Conservation (phyloP, 2,888 invertebrate genomes). For the Phengaris arion region DNA sequence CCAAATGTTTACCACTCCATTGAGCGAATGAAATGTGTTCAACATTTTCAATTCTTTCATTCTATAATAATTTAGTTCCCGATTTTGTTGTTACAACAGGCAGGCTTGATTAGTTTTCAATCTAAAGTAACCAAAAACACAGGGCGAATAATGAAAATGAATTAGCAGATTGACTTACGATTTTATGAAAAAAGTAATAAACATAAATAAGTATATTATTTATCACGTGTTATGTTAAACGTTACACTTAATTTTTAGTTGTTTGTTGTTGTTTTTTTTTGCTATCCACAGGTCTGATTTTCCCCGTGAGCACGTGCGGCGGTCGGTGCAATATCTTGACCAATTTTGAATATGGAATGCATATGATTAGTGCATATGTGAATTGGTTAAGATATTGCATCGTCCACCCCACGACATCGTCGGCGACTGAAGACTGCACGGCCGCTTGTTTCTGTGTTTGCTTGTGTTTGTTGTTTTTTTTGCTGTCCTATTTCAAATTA, state of each 20-base stretch:
- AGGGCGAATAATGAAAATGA: no score
- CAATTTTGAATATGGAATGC: slow-evolving; percentile 64
- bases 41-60: no score
- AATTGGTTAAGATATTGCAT: slow-evolving; percentile 81
- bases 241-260: neutral
- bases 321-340: slow-evolving; percentile 77
- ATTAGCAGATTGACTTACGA: no score
- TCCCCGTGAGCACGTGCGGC: slow-evolving; percentile 55
- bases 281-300: slow-evolving; percentile 29
- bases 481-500: slow-evolving; percentile 12
- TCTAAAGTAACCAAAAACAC: no score
- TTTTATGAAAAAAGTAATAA: no score
- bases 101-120: no score
- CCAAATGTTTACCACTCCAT: no score
- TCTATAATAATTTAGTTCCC: no score
- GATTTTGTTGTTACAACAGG: no score
- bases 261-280: slow-evolving; percentile 21
- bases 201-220: neutral
- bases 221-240: neutral
- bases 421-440: slow-evolving; percentile 47
- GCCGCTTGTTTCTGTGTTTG: slow-evolving; percentile 35
- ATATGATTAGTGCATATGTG: slow-evolving; percentile 44
- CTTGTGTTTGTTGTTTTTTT: slow-evolving; percentile 35
- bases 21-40: no score
- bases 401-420: slow-evolving; percentile 65